phyloP scores from a whole-genome alignment of 1,140 invertebrate genomes.

The Antheraea mylitta region DNA sequence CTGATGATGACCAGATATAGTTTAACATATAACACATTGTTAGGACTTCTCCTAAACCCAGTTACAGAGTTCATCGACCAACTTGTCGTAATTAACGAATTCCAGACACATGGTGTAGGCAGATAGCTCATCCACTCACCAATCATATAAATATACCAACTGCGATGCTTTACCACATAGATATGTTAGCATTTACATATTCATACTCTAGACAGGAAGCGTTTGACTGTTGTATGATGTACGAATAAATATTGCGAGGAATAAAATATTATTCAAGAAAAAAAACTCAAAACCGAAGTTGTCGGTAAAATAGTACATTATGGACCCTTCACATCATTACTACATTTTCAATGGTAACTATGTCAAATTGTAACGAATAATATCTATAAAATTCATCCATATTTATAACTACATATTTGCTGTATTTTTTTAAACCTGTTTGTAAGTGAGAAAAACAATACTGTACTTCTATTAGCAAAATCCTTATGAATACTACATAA shows the following conservation, averaged over 20 bases:
- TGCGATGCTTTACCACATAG: not conserved
- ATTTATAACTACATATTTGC: no score
- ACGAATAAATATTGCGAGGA: not conserved
- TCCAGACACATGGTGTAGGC: slow-evolving; percentile 13
- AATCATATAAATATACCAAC: slow-evolving; percentile 9
- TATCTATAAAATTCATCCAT: no score
- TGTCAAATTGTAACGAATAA: no score
- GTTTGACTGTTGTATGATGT: not conserved
- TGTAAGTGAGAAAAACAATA: no score
- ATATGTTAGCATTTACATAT: not conserved
- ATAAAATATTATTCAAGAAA: not conserved
- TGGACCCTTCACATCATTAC: no score
- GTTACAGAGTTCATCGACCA: slow-evolving; percentile 23
- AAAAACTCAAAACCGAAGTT: no score
- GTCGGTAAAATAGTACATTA: no score
- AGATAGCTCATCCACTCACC: not conserved
- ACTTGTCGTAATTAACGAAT: slow-evolving; percentile 13
- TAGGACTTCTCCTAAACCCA: slow-evolving; percentile 12
- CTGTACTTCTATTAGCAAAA: no score
- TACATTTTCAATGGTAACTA: no score
- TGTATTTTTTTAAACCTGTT: no score
- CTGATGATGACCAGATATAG: slow-evolving; percentile 11
- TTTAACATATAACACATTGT: slow-evolving; percentile 1
- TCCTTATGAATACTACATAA: no score
- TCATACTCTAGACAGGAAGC: slow-evolving; percentile 1